Conservation (phyloP, 2,113 vertebrate species). For the Chiloscyllium plagiosum region DNA sequence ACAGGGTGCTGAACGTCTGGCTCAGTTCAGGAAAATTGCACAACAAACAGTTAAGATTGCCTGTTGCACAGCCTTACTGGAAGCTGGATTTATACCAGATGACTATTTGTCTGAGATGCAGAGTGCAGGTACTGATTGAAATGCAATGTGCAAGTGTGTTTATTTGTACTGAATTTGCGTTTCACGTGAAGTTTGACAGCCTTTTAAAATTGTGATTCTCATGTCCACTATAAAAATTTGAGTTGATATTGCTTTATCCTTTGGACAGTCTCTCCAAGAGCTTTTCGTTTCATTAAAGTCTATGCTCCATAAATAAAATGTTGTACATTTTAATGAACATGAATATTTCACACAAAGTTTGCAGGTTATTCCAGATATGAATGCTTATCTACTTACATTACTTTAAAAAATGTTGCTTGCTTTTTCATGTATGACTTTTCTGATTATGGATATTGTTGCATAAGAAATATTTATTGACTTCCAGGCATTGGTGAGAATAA, state of each 20-base stretch:
- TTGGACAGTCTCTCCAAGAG: neutral
- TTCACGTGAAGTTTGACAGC: neutral
- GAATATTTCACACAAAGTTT: neutral
- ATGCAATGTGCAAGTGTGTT: neutral
- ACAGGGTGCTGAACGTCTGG: slow-evolving; percentile 57
- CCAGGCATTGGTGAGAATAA: neutral
- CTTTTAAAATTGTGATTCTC: neutral
- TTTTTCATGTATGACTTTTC: neutral
- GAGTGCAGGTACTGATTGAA: slow-evolving; percentile 43
- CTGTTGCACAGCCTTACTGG: slow-evolving; percentile 55
- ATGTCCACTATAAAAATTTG: neutral
- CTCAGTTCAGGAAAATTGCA: slow-evolving; percentile 63
- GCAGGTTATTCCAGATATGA: neutral
- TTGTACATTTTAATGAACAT: neutral
- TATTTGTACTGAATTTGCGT: neutral
- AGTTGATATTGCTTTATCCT: neutral
- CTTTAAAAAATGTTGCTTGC: neutral
- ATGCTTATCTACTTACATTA: neutral
- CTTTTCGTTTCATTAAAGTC: neutral
- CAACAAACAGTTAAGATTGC: slow-evolving; percentile 64
- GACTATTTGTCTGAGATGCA: slow-evolving; percentile 40
- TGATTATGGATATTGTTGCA: neutral
- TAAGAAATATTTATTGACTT: neutral
- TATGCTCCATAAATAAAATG: neutral
- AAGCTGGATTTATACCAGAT: slow-evolving; percentile 51